Evolutionary conservation across 2,888 invertebrate species (phyloP).

Genomic region (Eulithis prunata): DNA sequence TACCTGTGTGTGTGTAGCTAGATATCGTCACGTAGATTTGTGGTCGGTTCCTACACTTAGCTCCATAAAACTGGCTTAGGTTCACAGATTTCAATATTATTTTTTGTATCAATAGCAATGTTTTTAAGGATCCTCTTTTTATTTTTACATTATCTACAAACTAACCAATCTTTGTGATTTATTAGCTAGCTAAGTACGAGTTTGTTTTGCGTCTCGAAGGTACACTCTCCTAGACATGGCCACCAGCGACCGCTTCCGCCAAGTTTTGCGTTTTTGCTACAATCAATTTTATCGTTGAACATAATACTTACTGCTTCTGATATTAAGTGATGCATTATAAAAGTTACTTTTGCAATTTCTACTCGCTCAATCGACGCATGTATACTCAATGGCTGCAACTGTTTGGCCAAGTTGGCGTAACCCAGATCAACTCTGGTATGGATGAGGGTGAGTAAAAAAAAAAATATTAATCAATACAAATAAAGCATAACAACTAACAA

Average conservation of each 20-base stretch:
- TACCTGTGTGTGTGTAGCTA: no score
- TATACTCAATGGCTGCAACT: no score
- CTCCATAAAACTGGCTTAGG: no score
- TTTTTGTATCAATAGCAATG: no score
- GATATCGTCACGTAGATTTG: no score
- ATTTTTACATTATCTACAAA: neutral
- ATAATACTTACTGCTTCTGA: constrained; percentile 13
- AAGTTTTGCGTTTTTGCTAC: constrained; percentile 40
- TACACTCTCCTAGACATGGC: constrained; percentile 15
- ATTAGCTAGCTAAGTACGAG: neutral
- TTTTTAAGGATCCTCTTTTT: no score
- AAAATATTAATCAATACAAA: neutral
- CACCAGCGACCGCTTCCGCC: constrained; percentile 32
- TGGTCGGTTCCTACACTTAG: no score
- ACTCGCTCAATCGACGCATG: no score
- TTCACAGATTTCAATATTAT: no score
- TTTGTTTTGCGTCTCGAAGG: constrained; percentile 9
- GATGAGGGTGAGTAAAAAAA: no score
- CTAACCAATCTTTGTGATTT: neutral
- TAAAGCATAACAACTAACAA: neutral
- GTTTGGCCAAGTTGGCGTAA: no score
- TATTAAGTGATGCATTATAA: constrained; percentile 20
- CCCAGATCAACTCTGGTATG: no score
- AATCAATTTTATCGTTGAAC: constrained; percentile 39
- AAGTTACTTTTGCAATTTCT: neutral